Evolutionary conservation across 2,797 vertebrate genomes (phyloP).

Genomic region (Poecilia gillii): DNA sequence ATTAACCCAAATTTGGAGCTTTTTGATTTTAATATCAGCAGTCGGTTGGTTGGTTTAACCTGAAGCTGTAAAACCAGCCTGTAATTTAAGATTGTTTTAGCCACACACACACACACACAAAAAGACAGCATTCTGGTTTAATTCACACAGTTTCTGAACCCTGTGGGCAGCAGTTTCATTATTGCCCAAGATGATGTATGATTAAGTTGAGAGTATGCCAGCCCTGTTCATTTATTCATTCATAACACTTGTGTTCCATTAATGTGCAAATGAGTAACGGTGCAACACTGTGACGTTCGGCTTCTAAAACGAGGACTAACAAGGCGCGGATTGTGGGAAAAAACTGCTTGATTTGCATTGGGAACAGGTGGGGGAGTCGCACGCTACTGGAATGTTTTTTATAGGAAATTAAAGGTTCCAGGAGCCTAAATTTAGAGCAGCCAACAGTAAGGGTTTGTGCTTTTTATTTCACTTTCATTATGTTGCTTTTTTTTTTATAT

Average conservation of each 20-base stretch:
- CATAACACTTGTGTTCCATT: constrained; percentile 1
- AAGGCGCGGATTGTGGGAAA: neutral
- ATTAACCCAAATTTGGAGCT: constrained; percentile 10
- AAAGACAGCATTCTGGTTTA: neutral
- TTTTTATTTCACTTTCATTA: constrained; percentile 19
- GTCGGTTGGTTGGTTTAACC: constrained; percentile 36
- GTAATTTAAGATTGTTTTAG: constrained; percentile 12
- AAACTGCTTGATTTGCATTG: constrained; percentile 1
- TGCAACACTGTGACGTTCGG: neutral
- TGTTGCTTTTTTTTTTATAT: neutral
- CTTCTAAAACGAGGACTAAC: constrained; percentile 1
- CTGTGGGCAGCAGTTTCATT: constrained; percentile 1
- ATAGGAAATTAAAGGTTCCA: neutral
- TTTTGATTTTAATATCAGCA: constrained; percentile 14
- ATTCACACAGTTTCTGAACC: neutral
- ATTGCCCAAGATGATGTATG: neutral
- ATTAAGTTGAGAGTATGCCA: neutral
- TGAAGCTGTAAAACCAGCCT: constrained; percentile 24
- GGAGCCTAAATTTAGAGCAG: neutral
- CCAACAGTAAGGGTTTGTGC: neutral
- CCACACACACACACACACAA: neutral
- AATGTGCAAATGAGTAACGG: constrained; percentile 1
- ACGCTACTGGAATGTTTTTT: neutral
- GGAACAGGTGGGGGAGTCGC: constrained; percentile 4
- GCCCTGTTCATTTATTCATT: neutral